Percentiles rank a stretch among this genome's conserved stretches.
Evolutionary conservation across 2,113 vertebrate species (phyloP).

Genomic region (Eleginops maclovinus): DNA sequence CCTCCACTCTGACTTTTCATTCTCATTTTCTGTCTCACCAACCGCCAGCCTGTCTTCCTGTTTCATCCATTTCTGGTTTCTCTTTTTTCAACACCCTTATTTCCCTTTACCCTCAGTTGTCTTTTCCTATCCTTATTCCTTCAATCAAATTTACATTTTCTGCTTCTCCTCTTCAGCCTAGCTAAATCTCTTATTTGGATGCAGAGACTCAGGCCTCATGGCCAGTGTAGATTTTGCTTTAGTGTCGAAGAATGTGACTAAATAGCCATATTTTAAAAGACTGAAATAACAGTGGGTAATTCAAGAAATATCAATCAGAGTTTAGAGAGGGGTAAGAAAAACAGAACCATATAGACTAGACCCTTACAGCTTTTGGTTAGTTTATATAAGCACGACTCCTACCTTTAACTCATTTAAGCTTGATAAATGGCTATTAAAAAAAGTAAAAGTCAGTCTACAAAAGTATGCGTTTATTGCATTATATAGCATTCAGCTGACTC

Average conservation of each 20-base stretch:
- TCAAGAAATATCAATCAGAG: slow-evolving; percentile 25
- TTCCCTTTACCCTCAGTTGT: neutral
- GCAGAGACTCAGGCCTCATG: slow-evolving; percentile 12
- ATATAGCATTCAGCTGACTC: too few species aligned
- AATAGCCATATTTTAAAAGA: neutral
- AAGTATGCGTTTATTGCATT: neutral
- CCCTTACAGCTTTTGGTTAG: neutral
- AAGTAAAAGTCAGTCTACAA: neutral
- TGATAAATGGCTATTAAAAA: neutral
- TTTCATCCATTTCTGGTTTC: slow-evolving; percentile 37
- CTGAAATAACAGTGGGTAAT: slow-evolving; percentile 26
- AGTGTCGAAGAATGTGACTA: slow-evolving; percentile 1
- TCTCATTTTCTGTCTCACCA: slow-evolving; percentile 18
- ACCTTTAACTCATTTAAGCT: neutral
- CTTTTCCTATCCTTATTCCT: slow-evolving; percentile 6
- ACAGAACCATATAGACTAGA: neutral
- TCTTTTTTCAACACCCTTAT: slow-evolving; percentile 16
- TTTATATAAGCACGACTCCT: neutral
- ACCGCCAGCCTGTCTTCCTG: neutral
- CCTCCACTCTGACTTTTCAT: slow-evolving; percentile 26
- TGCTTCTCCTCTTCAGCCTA: slow-evolving; percentile 8
- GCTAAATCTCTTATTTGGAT: slow-evolving; percentile 33
- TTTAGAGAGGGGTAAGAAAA: slow-evolving; percentile 14
- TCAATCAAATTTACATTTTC: slow-evolving; percentile 28
- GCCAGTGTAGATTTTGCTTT: slow-evolving; percentile 34